These are phyloP conservation scores for Lepidonotus clava DNA, from an alignment of 2,888 invertebrate species.

Conservation along the genomic window DNA sequence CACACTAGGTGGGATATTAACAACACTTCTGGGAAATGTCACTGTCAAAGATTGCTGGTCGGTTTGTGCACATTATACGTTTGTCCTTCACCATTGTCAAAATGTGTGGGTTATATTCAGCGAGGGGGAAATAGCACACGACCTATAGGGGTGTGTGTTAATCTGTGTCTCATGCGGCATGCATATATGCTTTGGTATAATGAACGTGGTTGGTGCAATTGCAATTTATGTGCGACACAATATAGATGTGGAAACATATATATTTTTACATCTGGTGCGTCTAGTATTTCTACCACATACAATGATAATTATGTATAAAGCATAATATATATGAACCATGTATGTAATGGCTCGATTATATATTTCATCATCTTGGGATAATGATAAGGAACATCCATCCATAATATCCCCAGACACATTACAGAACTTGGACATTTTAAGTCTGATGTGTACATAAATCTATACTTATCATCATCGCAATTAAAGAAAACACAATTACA, in stretches of 20 bases:
- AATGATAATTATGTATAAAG: background rate
- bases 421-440: no score
- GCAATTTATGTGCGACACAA: background rate
- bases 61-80: no score
- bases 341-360: no score
- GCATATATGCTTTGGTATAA: background rate
- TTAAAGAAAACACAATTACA: no score
- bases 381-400: no score
- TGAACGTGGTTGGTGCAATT: background rate
- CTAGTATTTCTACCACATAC: constrained; percentile 58
- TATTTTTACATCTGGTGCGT: background rate
- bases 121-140: background rate
- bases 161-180: background rate
- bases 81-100: background rate
- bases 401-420: no score
- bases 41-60: no score
- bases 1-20: no score
- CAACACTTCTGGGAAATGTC: no score
- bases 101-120: background rate
- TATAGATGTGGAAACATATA: background rate
- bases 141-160: background rate
- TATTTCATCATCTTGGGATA: no score
- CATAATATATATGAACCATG: background rate
- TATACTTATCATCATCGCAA: no score
- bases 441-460: no score